These are phyloP conservation scores for Galbula dea DNA, from an alignment of 2,113 vertebrate species.

Conservation along the genomic window DNA sequence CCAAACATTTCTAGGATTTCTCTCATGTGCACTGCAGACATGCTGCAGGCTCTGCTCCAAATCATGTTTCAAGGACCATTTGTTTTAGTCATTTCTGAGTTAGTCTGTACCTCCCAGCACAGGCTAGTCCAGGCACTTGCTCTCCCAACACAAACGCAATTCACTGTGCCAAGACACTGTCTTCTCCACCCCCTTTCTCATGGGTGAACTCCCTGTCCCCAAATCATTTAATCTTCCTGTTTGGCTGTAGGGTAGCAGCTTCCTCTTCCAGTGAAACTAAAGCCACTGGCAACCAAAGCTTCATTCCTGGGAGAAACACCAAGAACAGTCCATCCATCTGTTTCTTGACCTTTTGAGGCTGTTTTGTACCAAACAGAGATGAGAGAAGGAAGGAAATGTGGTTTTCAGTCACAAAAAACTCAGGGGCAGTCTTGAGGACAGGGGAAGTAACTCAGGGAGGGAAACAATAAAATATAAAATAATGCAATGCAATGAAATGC, in stretches of 20 bases:
- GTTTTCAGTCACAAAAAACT: neutral
- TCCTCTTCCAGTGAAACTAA: conserved; percentile 26
- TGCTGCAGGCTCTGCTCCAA: conserved; percentile 34
- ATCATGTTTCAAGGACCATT: conserved; percentile 43
- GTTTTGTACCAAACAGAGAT: neutral
- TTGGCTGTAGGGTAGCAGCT: neutral
- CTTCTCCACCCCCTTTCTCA: conserved; percentile 34
- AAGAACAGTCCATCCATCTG: neutral
- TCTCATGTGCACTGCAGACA: neutral
- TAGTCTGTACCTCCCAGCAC: conserved; percentile 13
- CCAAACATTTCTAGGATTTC: conserved; percentile 48
- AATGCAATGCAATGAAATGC: neutral
- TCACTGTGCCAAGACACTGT: neutral
- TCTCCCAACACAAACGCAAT: neutral
- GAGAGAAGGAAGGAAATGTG: neutral
- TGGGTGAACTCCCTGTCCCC: conserved; percentile 34
- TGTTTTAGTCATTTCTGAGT: conserved; percentile 29
- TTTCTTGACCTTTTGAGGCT: neutral
- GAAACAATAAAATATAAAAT: neutral
- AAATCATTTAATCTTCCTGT: conserved; percentile 23
- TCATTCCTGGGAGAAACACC: conserved; percentile 44
- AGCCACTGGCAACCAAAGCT: conserved; percentile 10
- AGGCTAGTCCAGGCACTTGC: conserved; percentile 11
- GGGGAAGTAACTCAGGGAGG: neutral
- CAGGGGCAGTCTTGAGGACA: neutral